Evolutionary conservation across 2,113 vertebrate genomes (phyloP).

Genomic region (Paralichthys olivaceus): DNA sequence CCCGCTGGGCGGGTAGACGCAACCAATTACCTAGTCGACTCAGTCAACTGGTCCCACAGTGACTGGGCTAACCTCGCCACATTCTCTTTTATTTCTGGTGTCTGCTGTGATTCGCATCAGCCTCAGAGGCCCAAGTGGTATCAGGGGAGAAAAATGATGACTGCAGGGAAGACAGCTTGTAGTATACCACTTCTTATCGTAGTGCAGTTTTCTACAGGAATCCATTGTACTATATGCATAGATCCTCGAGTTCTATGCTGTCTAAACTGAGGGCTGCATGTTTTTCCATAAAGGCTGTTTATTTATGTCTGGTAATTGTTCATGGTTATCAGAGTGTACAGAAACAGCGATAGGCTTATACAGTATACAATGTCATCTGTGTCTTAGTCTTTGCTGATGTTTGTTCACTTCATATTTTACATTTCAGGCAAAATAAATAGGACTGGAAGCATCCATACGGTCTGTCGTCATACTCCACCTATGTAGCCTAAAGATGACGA

Average conservation of each 20-base stretch:
- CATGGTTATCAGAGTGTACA: neutral
- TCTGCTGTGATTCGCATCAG: conserved; percentile 40
- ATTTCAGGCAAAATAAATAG: neutral
- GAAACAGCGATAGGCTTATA: neutral
- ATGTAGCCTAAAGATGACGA: neutral
- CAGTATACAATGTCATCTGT: neutral
- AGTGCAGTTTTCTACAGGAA: conserved; percentile 7
- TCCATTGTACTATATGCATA: neutral
- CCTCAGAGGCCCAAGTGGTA: conserved; percentile 24
- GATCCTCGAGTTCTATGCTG: neutral
- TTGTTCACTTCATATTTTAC: neutral
- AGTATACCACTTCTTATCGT: conserved; percentile 11
- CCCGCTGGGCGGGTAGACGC: conserved; percentile 57
- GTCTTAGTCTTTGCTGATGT: neutral
- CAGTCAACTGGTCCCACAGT: conserved; percentile 73
- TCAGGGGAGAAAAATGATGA: conserved; percentile 43
- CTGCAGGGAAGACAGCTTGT: conserved; percentile 32
- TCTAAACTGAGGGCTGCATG: neutral
- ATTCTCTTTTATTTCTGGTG: conserved; percentile 47
- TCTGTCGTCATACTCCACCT: neutral
- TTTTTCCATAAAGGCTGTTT: neutral
- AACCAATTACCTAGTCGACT: conserved; percentile 73
- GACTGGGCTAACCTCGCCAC: conserved; percentile 63
- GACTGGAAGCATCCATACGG: neutral
- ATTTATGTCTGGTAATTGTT: conserved; percentile 9